phyloP scores from a whole-genome alignment of 2,888 invertebrate genomes.

The Erebia palarica region DNA sequence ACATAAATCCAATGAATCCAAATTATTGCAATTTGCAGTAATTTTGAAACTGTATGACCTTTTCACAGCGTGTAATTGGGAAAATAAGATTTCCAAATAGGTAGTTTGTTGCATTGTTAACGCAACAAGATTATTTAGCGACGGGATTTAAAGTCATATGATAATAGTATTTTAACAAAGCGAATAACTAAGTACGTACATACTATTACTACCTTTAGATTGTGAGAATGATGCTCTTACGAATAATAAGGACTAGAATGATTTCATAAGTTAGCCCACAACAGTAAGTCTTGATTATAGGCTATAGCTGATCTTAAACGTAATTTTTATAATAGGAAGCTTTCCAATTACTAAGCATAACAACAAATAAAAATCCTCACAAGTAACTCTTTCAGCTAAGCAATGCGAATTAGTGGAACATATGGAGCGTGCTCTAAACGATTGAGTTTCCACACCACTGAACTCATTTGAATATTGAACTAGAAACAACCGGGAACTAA shows the following conservation, averaged over 20 bases:
- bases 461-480: slow-evolving; percentile 70
- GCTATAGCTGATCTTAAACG: too few relatives aligned
- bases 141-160: too few relatives aligned
- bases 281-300: not conserved
- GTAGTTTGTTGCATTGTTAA: too few relatives aligned
- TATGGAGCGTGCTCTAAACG: slow-evolving; percentile 48
- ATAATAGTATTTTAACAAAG: too few relatives aligned
- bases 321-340: too few relatives aligned
- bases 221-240: too few relatives aligned
- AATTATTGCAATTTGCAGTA: not conserved
- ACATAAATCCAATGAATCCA: slow-evolving; percentile 8
- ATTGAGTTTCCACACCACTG: slow-evolving; percentile 56
- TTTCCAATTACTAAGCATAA: too few relatives aligned
- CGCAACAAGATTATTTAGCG: too few relatives aligned
- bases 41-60: not conserved
- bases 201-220: too few relatives aligned
- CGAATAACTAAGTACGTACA: too few relatives aligned
- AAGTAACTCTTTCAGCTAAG: not conserved
- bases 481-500: slow-evolving; percentile 57
- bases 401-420: slow-evolving; percentile 29
- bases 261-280: not conserved
- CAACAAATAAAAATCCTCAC: not conserved
- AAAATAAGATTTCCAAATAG: not conserved
- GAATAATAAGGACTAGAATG: not conserved
- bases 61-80: not conserved